These are phyloP conservation scores for Cryptotis parvus DNA, from an alignment of 2,113 vertebrate species.

Conservation along the genomic window DNA sequence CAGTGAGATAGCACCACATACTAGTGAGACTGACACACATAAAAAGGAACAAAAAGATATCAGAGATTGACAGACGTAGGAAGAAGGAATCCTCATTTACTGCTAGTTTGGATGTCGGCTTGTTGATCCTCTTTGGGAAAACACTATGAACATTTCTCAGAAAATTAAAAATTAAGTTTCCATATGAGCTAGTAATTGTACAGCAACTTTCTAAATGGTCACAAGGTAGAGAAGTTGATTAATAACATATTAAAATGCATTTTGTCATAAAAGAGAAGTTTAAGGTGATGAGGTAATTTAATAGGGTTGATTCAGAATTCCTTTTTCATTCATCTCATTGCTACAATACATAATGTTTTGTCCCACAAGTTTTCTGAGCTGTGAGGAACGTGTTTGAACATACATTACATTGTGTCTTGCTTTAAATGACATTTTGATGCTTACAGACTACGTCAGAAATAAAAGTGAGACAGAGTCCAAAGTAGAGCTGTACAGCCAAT, in stretches of 20 bases:
- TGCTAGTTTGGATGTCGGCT: too few relatives aligned
- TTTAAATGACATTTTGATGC: conserved; percentile 47
- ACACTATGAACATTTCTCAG: too few relatives aligned
- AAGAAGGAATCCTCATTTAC: too few relatives aligned
- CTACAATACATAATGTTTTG: background rate
- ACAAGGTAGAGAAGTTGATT: background rate
- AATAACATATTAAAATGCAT: conserved; percentile 3
- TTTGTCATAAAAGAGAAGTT: conserved; percentile 37
- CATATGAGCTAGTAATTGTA: too few relatives aligned
- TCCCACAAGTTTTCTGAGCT: conserved; percentile 12
- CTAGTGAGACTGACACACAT: too few relatives aligned
- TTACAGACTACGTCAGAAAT: background rate
- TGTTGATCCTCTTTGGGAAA: too few relatives aligned
- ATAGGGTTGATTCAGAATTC: background rate
- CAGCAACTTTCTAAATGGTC: background rate
- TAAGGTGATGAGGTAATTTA: conserved; percentile 21
- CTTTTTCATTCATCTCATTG: background rate
- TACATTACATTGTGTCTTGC: background rate
- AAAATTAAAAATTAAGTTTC: too few relatives aligned
- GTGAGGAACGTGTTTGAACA: background rate
- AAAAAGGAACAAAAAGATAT: too few relatives aligned
- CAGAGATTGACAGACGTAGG: too few relatives aligned
- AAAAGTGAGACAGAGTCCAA: conserved; percentile 12
- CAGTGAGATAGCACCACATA: too few relatives aligned
- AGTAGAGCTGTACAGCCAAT: background rate